Conservation (phyloP, 2,797 vertebrate genomes). For the Peromyscus attwateri region DNA sequence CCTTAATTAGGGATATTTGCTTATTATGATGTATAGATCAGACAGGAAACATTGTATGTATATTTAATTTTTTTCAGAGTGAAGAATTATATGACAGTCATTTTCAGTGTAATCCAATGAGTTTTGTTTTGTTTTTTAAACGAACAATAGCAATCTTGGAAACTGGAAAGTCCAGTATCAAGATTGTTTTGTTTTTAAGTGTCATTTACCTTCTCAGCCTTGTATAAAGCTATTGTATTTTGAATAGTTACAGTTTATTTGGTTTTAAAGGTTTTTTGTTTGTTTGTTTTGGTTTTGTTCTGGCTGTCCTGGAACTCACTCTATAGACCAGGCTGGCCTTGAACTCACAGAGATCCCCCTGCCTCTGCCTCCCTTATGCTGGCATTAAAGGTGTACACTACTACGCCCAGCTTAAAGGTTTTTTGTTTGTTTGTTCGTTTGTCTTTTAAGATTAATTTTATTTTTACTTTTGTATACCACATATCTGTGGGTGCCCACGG, state of each 20-base stretch:
- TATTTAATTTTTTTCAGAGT: slow-evolving; percentile 18
- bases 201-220: not conserved
- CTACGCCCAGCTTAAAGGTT: not conserved
- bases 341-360: not conserved
- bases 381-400: not conserved
- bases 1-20: not conserved
- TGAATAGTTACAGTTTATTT: not conserved
- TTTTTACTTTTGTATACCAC: not conserved
- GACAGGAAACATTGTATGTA: not conserved
- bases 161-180: not conserved
- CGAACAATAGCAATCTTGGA: not conserved
- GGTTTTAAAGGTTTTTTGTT: not conserved
- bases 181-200: not conserved
- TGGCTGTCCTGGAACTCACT: not conserved
- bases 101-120: not conserved
- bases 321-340: not conserved
- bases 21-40: not conserved
- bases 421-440: too few relatives aligned
- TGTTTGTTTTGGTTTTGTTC: not conserved
- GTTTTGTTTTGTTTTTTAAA: not conserved
- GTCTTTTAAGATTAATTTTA: not conserved
- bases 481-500: not conserved
- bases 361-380: not conserved
- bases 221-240: not conserved
- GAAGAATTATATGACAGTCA: not conserved